Percentiles rank a stretch among this genome's conserved stretches.
These are phyloP conservation scores for Apis florea DNA, from an alignment of 1,140 invertebrate species.

Conservation along the genomic window DNA sequence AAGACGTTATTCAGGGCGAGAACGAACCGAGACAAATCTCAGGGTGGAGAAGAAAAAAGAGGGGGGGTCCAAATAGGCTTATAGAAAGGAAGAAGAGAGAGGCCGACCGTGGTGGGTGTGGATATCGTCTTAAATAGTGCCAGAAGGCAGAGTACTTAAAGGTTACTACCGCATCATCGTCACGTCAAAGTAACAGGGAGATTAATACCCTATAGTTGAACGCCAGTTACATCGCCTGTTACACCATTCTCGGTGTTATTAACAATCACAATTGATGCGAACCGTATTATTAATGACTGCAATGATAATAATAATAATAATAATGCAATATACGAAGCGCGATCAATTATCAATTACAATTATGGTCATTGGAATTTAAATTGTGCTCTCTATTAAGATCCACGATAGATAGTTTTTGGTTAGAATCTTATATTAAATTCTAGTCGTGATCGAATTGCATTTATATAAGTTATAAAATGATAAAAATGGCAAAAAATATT, in stretches of 20 bases:
- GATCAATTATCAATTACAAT: conserved; percentile 45
- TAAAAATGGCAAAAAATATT: background rate
- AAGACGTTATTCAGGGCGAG: background rate
- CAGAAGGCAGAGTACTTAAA: conserved; percentile 56
- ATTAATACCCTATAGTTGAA: conserved; percentile 73
- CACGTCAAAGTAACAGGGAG: conserved; percentile 70
- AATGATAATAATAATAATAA: conserved; percentile 19
- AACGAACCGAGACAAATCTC: background rate
- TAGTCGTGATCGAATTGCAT: background rate
- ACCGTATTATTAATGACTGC: conserved; percentile 38
- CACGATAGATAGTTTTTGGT: background rate
- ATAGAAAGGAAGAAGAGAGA: conserved; percentile 15
- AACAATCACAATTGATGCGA: conserved; percentile 30
- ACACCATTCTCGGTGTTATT: conserved; percentile 25
- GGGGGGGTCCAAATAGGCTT: conserved; percentile 18
- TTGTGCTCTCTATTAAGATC: background rate
- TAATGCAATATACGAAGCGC: background rate
- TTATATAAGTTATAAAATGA: too few species aligned
- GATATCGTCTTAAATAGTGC: conserved; percentile 42
- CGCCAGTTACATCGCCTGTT: conserved; percentile 66
- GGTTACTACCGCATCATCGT: conserved; percentile 75
- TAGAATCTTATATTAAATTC: background rate
- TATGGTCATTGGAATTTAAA: background rate
- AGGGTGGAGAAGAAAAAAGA: too few species aligned
- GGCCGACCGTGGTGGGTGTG: conserved; percentile 45